Conservation (phyloP, 2,113 vertebrate genomes). For the Hippocampus zosterae region DNA sequence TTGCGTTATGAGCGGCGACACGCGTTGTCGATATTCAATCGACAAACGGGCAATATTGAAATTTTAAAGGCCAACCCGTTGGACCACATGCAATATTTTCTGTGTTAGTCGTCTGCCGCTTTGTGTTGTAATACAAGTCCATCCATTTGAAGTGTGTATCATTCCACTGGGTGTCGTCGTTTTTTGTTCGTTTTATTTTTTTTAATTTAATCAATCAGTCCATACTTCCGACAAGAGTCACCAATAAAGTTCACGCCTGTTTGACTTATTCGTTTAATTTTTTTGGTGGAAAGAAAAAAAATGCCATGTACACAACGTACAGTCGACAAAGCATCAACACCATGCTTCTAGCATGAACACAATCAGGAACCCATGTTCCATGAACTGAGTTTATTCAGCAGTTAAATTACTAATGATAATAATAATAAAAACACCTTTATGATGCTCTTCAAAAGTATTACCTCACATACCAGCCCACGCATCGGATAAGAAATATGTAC, state of each 20-base stretch:
- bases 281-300: background rate
- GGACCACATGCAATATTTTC: constrained; percentile 54
- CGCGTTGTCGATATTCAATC: background rate
- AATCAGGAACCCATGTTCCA: background rate
- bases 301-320: no score
- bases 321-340: no score
- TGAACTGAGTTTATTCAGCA: no score
- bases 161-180: constrained; percentile 60
- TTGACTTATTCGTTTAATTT: constrained; percentile 6
- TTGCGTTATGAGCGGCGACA: background rate
- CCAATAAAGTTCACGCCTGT: constrained; percentile 58
- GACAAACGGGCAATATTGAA: background rate
- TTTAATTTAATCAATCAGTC: constrained; percentile 44
- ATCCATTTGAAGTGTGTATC: constrained; percentile 53
- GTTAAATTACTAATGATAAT: no score
- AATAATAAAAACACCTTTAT: no score
- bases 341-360: background rate
- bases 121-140: constrained; percentile 38
- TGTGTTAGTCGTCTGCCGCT: constrained; percentile 29
- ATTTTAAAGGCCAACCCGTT: background rate
- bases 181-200: constrained; percentile 43
- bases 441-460: no score
- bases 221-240: constrained; percentile 36
- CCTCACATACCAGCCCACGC: no score
- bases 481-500: no score